Conservation (phyloP, 2,113 vertebrate species). For the Euleptes europaea region DNA sequence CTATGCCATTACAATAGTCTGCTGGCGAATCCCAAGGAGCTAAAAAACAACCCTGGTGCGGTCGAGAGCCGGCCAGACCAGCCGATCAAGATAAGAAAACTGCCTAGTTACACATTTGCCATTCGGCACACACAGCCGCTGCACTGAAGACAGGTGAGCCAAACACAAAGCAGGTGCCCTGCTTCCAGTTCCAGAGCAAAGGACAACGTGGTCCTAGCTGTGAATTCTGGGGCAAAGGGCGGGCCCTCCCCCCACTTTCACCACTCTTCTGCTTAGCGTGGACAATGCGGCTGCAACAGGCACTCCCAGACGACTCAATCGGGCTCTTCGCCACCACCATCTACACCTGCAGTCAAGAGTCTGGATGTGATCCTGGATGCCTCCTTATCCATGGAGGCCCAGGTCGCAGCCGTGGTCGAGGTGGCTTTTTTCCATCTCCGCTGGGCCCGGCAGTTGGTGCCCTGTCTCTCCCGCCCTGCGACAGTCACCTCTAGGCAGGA, state of each 20-base stretch:
- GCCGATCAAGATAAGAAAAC: background rate
- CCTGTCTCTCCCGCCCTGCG: too few species aligned
- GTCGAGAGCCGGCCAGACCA: background rate
- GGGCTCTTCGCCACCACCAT: too few species aligned
- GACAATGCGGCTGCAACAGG: too few species aligned
- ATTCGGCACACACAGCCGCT: background rate
- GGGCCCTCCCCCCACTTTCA: background rate
- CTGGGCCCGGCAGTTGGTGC: too few species aligned
- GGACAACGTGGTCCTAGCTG: background rate
- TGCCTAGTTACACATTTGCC: background rate
- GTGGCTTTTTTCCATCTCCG: too few species aligned
- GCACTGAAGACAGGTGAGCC: background rate
- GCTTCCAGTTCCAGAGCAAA: background rate
- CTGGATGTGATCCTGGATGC: too few species aligned
- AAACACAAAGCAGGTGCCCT: background rate
- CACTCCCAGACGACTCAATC: too few species aligned
- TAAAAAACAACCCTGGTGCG: background rate
- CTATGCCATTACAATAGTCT: background rate
- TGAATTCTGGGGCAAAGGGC: background rate
- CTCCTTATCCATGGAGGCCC: too few species aligned
- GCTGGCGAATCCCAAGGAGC: background rate
- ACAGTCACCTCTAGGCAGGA: too few species aligned
- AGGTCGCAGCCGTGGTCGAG: too few species aligned
- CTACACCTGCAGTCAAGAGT: too few species aligned
- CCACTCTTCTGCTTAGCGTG: too few species aligned